These are phyloP conservation scores for Cygnus buccinator DNA, from an alignment of 2,113 vertebrate genomes.

Conservation along the genomic window DNA sequence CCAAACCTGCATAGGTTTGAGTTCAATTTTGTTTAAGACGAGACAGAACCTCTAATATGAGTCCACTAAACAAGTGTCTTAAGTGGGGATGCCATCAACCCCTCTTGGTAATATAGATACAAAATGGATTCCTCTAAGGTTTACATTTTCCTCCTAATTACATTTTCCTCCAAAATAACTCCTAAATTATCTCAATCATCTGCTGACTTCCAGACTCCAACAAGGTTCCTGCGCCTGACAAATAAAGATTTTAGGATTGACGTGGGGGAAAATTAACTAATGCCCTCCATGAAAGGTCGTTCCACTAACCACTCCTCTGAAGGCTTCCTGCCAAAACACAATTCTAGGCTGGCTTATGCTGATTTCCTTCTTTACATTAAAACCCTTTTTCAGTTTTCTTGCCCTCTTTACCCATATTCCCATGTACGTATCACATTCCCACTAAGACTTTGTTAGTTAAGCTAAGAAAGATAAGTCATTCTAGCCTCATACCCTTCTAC, in stretches of 20 bases:
- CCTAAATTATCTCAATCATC: not conserved
- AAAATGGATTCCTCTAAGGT: not conserved
- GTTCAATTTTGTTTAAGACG: not conserved
- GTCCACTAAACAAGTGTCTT: not conserved
- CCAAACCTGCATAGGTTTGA: not conserved
- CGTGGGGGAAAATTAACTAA: not conserved
- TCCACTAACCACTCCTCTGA: not conserved
- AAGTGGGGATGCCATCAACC: not conserved
- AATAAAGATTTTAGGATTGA: not conserved
- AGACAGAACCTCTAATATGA: not conserved
- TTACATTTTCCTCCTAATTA: not conserved
- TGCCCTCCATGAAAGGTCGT: not conserved
- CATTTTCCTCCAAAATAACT: not conserved
- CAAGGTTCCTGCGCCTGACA: no score
- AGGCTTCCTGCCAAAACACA: not conserved
- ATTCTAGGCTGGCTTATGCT: not conserved
- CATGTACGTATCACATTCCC: not conserved
- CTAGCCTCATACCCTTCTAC: not conserved
- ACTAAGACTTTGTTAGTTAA: not conserved
- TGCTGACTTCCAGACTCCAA: not conserved
- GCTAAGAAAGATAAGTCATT: not conserved
- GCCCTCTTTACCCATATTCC: not conserved
- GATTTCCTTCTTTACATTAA: not conserved
- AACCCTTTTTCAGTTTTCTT: not conserved
- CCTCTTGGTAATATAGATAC: not conserved